Conservation (phyloP, 2,888 invertebrate genomes). For the Nomada fucata region DNA sequence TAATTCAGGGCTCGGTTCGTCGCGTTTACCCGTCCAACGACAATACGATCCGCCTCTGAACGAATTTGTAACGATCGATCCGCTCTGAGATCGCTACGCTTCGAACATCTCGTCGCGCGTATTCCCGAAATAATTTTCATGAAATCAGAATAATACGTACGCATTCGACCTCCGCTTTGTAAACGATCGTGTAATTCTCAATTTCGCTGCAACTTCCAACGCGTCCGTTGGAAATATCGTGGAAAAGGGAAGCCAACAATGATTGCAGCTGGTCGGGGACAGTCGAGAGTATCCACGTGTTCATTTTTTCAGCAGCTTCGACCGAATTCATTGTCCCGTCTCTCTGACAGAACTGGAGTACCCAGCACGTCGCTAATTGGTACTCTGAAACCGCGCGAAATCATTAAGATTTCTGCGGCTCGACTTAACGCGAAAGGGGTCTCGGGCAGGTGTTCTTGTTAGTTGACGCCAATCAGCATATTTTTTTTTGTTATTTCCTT, state of each 20-base stretch:
- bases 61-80: not conserved
- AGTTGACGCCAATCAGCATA: too few relatives aligned
- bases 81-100: not conserved
- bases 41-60: not conserved
- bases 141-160: too few relatives aligned
- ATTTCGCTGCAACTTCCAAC: not conserved
- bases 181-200: not conserved
- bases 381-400: conserved; percentile 23
- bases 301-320: not conserved
- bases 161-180: too few relatives aligned
- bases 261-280: not conserved
- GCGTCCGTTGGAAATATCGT: too few relatives aligned
- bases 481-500: not conserved
- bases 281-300: not conserved
- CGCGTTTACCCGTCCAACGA: not conserved
- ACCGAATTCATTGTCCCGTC: conserved; percentile 15
- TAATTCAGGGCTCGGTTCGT: conserved; percentile 9
- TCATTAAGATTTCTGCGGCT: conserved; percentile 9
- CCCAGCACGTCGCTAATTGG: conserved; percentile 48
- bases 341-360: not conserved
- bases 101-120: not conserved
- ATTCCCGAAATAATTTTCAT: not conserved
- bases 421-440: not conserved
- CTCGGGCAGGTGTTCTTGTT: not conserved
- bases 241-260: not conserved